A percentile compares a stretch with the other conserved stretches of the same genome.
phyloP scores from a whole-genome alignment of 2,113 vertebrate genomes.

The Laticauda laticaudata region DNA sequence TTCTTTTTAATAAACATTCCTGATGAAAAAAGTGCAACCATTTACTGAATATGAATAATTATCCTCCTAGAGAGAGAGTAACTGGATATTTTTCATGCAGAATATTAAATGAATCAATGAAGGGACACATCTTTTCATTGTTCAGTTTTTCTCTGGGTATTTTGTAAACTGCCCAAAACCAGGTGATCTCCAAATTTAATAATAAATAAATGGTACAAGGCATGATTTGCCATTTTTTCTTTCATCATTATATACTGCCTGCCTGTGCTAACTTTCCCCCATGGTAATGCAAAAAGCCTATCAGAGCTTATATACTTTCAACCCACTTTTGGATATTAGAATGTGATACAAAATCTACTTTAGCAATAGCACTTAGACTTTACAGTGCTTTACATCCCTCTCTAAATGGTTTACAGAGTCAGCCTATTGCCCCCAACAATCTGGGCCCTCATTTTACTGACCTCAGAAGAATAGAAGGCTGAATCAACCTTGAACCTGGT shows the following conservation, averaged over 20 bases:
- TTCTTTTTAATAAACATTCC: constrained; percentile 59
- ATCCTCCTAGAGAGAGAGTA: not conserved
- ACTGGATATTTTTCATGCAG: not conserved
- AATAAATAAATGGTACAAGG: not conserved
- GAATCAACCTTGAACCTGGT: no score
- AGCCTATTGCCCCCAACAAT: no score
- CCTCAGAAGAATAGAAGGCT: no score
- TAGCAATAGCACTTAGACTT: no score
- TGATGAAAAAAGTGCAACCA: constrained; percentile 35
- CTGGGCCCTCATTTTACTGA: no score
- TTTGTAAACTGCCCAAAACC: not conserved
- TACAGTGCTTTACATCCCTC: no score
- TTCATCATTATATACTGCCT: not conserved
- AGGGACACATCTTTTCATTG: no score
- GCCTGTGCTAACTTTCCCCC: not conserved
- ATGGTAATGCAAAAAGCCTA: not conserved
- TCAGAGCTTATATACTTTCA: not conserved
- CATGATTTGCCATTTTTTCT: not conserved
- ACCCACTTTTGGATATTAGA: not conserved
- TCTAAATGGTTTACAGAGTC: no score
- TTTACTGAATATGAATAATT: constrained; percentile 44
- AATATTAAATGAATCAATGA: not conserved
- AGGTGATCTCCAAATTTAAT: not conserved
- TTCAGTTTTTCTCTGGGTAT: not conserved
- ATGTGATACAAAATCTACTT: not conserved